Conservation (phyloP, 2,888 invertebrate genomes). For the Ennomos quercinarius region DNA sequence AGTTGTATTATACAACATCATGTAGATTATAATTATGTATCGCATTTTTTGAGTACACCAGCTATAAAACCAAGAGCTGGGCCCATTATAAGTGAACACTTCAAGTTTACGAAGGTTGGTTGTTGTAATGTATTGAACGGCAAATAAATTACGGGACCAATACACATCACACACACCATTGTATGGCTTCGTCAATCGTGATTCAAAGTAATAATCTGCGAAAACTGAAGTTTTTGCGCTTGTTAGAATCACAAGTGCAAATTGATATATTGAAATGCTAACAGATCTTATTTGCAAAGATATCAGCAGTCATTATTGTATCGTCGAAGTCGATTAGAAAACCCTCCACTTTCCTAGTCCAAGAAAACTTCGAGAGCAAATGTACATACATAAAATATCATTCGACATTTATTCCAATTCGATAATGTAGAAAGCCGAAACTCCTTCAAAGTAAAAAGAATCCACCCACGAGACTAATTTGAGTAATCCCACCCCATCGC, state of each 20-base stretch:
- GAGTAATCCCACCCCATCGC: slow-evolving; percentile 48
- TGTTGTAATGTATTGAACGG: no score
- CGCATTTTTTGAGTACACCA: slow-evolving; percentile 3
- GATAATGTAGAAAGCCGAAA: slow-evolving; percentile 24
- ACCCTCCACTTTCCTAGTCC: no score
- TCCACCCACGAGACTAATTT: slow-evolving; percentile 50
- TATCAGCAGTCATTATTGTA: slow-evolving; percentile 12
- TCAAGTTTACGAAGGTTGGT: no score
- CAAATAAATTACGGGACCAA: no score
- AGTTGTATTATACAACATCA: neutral
- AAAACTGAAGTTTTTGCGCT: slow-evolving; percentile 26
- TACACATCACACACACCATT: no score
- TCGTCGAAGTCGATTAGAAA: no score
- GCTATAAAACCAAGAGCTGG: no score
- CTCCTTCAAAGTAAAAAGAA: slow-evolving; percentile 40
- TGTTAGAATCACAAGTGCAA: slow-evolving; percentile 19
- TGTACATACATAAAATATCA: slow-evolving; percentile 3
- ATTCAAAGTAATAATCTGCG: slow-evolving; percentile 24
- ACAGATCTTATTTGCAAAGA: slow-evolving; percentile 23
- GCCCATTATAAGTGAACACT: no score
- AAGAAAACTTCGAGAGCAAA: no score
- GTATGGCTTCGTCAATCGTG: neutral
- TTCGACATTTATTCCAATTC: slow-evolving; percentile 15
- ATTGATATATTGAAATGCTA: slow-evolving; percentile 24
- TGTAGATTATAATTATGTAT: slow-evolving; percentile 8